Base-by-base conservation (phyloP, 2,797 vertebrate species). In the Sparus aurata region DNA sequence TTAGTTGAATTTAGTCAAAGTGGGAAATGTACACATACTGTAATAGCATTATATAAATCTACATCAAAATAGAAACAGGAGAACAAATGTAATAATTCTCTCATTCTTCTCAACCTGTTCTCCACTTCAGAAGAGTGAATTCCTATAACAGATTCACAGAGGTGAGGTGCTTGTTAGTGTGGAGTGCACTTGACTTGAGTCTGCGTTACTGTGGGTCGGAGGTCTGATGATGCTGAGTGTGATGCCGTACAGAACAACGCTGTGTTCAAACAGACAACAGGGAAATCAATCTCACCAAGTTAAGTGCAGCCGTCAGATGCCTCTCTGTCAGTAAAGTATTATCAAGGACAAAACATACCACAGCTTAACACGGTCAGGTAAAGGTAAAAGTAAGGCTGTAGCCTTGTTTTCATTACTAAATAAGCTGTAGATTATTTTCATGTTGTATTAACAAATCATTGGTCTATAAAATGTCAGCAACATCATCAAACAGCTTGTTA, bases 71-170 rank as follows among this genome's bases (percentile, higher is more conserved):
- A 62, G 20, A 68, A 68, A 70, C 12, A 0, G 13, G 1, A 25
- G 46, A 82, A 69, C 53, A 72, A 74, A 76, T 75, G n/a, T 38
- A 55, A 58, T 23, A 59, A 22, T 49, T 34, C 15, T 27, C 20
- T 73, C 17, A 46, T 61, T 16, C 69, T 68, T 3, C 5, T 62
- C 10, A 65, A 34, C 2, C 23, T 17, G 46, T n/a, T 38, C 23
- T 45, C 10, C 45, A 38, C 47, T n/a, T 41, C n/a, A 17, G 18
- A 52, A 18, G 2, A 50, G 25, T 45, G 18, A 53, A 54, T 61
- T 75, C 22, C 18, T 12, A 49, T 45, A 27, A 41, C 18, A 77
- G 38, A 1, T 4, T 41, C 18, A 61, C 27, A 23, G 4, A 65
- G 45, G 77, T 52, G 58, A 64, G 69, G 73, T 20, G 27, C 34